Percentiles rank a stretch among this genome's conserved stretches.
Evolutionary conservation across 1,140 invertebrate genomes (phyloP).

Genomic region (Eupristina koningsbergeri): DNA sequence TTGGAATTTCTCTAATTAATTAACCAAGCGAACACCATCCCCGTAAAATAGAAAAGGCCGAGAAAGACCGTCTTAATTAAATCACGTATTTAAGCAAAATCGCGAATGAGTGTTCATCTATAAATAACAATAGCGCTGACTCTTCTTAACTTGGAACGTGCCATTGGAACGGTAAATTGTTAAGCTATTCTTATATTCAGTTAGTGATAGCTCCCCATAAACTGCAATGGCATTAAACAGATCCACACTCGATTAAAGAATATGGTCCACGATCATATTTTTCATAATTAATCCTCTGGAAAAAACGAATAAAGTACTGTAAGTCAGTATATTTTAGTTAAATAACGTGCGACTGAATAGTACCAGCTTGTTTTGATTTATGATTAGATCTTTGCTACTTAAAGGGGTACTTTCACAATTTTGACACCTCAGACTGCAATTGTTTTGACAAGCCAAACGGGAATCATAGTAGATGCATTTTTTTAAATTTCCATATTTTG

Average conservation of each 20-base stretch:
- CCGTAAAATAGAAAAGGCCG: not conserved
- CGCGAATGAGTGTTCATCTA: not conserved
- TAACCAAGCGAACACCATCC: not conserved
- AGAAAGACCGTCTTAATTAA: not conserved
- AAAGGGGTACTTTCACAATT: not conserved
- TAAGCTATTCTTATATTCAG: not conserved
- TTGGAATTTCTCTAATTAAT: not conserved
- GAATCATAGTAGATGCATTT: not conserved
- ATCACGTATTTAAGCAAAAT: not conserved
- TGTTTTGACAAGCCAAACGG: not conserved
- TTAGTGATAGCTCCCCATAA: not conserved
- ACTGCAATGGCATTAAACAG: not conserved
- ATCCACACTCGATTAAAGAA: not conserved
- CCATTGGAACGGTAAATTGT: slow-evolving; percentile 14
- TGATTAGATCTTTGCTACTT: not conserved
- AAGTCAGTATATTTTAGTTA: not conserved
- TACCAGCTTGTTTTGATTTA: not conserved
- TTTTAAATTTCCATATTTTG: not conserved
- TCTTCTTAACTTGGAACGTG: not conserved
- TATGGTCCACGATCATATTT: not conserved
- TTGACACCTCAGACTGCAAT: not conserved
- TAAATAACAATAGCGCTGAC: not conserved
- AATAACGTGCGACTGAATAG: not conserved
- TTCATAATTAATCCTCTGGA: not conserved
- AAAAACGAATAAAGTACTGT: not conserved